Conservation (phyloP, 2,888 invertebrate genomes). For the Drosophila aldrichi region DNA sequence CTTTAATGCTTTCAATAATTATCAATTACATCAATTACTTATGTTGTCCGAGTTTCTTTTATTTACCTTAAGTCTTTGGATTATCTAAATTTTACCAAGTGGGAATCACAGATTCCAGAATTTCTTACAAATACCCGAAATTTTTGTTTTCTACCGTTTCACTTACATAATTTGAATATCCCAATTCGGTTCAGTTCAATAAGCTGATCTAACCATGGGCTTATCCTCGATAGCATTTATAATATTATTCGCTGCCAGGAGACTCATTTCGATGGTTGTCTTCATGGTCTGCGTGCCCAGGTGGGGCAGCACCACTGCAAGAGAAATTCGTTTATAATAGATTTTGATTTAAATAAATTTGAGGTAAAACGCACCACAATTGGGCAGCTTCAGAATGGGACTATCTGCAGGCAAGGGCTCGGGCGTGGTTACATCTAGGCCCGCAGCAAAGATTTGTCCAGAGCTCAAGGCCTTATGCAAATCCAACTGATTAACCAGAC, state of each 20-base stretch:
- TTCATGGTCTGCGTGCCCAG: constrained; percentile 93
- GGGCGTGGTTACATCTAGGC: constrained; percentile 95
- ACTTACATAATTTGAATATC: background rate
- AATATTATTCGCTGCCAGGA: constrained; percentile 92
- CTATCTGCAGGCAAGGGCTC: constrained; percentile 94
- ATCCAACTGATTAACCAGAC: constrained; percentile 91
- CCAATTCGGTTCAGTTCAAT: constrained; percentile 42
- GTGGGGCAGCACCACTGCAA: constrained; percentile 93
- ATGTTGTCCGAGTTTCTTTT: background rate
- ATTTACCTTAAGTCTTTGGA: background rate
- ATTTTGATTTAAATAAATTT: background rate
- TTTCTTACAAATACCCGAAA: background rate
- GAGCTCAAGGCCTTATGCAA: constrained; percentile 91
- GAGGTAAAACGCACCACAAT: constrained; percentile 88
- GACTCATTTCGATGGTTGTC: constrained; percentile 92
- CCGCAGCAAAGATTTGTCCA: constrained; percentile 93
- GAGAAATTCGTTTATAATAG: rapidly evolving
- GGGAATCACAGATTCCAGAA: background rate
- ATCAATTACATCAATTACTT: background rate
- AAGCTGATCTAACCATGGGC: constrained; percentile 88
- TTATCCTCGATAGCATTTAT: constrained; percentile 90
- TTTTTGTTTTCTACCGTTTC: too few species aligned
- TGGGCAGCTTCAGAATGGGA: constrained; percentile 91
- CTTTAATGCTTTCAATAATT: background rate
- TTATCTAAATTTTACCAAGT: background rate